Evolutionary conservation across 2,888 invertebrate genomes (phyloP), one percentile per base, ranked within the genome.

Genomic region (Rhabditoides inermis): DNA sequence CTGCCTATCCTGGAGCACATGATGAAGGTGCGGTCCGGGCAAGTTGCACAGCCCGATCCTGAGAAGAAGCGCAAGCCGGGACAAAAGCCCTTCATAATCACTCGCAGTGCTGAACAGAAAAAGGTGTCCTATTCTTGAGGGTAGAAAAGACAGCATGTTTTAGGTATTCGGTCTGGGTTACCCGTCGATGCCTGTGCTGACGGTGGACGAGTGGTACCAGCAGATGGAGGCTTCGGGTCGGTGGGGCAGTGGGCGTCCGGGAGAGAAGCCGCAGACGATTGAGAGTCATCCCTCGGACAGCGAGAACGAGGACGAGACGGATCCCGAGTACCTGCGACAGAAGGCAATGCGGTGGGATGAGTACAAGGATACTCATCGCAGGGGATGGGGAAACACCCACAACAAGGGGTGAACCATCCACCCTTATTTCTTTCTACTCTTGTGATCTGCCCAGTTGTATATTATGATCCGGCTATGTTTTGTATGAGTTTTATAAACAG

Each of bases 141-240:
- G 7, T 32, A 15, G 15, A 32, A 32, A 10, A 32, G 7, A 32
- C 7, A 37, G 36, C 3, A 18, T 3, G 26, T 2, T 52, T 30
- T 22, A 52, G 52, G 88, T 95, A 12, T 91, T 84, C 79, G 98
- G 95, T 0, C 82, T 86, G 35, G 95, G 95, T 0, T 98, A 98
- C 81, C 95, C 95, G 1, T 85, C 89, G 66, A 77, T 92, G 50
- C 92, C 95, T 2, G 84, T 88, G 1, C 83, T 90, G 82, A 90
- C 91, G 0, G 88, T 98, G 0, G 86, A 90, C 73, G 94, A 98
- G 80, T 92, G 92, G 81, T 94, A 90, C 77, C 87, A 91, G 53
- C 84, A 90, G 76, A 82, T 88, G 57, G 85, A 87, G 0, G 80
- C 81, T 51, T 86, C 87, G 39, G 88, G 88, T 1, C 45, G 42